Evolutionary conservation across 2,797 vertebrate genomes (phyloP).

Genomic region (Catamblyrhynchus diadema): DNA sequence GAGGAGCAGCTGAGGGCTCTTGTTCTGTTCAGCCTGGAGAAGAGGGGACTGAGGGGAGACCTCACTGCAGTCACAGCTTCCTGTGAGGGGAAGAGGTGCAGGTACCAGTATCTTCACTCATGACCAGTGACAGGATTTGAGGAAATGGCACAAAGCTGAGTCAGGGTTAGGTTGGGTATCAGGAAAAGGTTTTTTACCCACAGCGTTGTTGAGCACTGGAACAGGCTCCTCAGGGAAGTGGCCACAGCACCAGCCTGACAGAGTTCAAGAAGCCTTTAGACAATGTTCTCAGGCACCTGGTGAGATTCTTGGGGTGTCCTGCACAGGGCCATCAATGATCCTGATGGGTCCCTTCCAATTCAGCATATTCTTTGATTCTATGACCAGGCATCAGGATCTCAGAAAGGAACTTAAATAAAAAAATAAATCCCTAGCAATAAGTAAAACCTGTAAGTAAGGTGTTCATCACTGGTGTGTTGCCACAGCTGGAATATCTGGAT

Average conservation of each 20-base stretch:
- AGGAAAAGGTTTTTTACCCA: neutral
- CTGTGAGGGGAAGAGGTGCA: neutral
- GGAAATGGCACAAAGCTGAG: neutral
- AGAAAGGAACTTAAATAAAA: neutral
- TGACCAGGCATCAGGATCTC: neutral
- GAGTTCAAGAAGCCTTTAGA: neutral
- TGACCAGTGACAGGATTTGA: neutral
- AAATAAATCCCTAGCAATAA: neutral
- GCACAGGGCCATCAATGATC: neutral
- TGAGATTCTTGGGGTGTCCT: neutral
- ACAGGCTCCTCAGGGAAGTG: neutral
- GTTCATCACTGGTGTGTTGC: neutral
- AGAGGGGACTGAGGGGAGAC: neutral
- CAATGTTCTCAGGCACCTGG: neutral
- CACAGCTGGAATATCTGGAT: neutral
- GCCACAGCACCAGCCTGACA: too few species aligned
- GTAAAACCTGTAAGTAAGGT: neutral
- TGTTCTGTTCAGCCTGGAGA: neutral
- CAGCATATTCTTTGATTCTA: neutral
- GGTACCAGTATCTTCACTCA: neutral
- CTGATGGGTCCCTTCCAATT: neutral
- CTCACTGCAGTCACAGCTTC: neutral
- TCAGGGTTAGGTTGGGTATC: neutral
- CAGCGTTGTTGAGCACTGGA: rapidly evolving
- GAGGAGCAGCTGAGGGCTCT: rapidly evolving